A percentile compares a stretch with the other conserved stretches of the same genome.
These are phyloP conservation scores for Stigmatopora argus DNA, from an alignment of 2,113 vertebrate species.

Conservation along the genomic window DNA sequence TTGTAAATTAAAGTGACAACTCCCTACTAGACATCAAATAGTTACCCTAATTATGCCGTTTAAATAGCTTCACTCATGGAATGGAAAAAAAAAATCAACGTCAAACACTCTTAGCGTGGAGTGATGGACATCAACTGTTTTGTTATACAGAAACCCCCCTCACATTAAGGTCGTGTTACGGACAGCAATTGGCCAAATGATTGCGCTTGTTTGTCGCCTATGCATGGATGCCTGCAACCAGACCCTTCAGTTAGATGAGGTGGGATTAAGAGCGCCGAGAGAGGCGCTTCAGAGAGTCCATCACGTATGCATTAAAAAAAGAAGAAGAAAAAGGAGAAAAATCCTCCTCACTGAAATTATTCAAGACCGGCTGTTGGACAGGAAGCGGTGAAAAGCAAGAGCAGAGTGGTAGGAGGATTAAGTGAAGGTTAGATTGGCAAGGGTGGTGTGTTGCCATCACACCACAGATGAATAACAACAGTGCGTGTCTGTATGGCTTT, in stretches of 20 bases:
- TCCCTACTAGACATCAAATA: constrained; percentile 65
- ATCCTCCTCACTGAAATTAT: constrained; percentile 73
- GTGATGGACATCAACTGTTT: constrained; percentile 51
- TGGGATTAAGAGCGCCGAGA: constrained; percentile 53
- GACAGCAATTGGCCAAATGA: constrained; percentile 46
- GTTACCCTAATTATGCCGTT: constrained; percentile 49
- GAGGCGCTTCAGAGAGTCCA: constrained; percentile 59
- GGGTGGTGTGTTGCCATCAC: constrained; percentile 37
- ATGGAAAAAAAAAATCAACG: background rate
- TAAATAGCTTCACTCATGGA: constrained; percentile 54
- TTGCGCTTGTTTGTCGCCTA: constrained; percentile 16
- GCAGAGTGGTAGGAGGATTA: constrained; percentile 54
- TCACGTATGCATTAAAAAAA: constrained; percentile 76
- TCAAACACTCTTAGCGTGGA: constrained; percentile 19
- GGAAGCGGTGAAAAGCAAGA: constrained; percentile 37
- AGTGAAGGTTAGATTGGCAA: constrained; percentile 41
- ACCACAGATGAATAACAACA: constrained; percentile 14
- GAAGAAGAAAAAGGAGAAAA: background rate
- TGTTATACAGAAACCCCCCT: constrained; percentile 37
- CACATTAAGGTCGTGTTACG: constrained; percentile 55
- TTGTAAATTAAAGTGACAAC: constrained; percentile 63
- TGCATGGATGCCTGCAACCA: constrained; percentile 34
- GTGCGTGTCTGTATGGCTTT: background rate
- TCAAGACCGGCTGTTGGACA: constrained; percentile 65
- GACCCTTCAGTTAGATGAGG: constrained; percentile 59